Evolutionary conservation across 2,888 invertebrate genomes (phyloP), one percentile per base, ranked within the genome.

Genomic region (Synanthedon vespiformis): DNA sequence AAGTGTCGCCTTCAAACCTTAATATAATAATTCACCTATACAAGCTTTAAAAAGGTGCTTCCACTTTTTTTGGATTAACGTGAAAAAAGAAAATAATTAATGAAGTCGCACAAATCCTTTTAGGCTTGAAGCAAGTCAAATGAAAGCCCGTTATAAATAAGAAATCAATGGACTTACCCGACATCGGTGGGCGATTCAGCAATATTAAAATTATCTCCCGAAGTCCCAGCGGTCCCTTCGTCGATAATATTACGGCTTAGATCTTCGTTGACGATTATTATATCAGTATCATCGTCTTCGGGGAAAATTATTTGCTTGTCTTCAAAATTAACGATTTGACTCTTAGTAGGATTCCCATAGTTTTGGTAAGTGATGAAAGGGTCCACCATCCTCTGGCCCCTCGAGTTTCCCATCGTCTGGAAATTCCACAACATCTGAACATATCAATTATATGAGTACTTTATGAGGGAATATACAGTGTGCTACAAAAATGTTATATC

Each of bases 401-500:
- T 89, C 0, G 91, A 92, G 76, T 91, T 92, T 0, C 90, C 89
- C 63, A 90, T 89, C 49, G 90, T 90, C 91, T 94, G 94, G 76
- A 94, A 94, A 68, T 94, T 93, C 94, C 94, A 94, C 75, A 94
- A 91, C 79, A 90, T 90, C 94, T 94, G 90, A 81, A 88, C 85
- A 82, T 80, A 89, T 88, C 87, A 88, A 85, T 85, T 75, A 82
- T 59, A 76, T 59, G 62, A 62, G 67, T 62, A 58, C 69, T 62
- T 56, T 27, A 11, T 48, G 3, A 3, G 44, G 3, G 44, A 14
- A 44, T 44, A 13, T 8, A 34, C 27, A 34, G 27, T 34, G 8
- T 34, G 8, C 8, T 34, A 34, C 27, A 34, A 34, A 34, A 34
- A 34, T 34, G 0, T 8, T 34, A 34, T 34, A 34, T 34, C 34